Evolutionary conservation across 1,140 invertebrate species (phyloP), one percentile per base, ranked within the genome.

Genomic region (Megalonaias nervosa): DNA sequence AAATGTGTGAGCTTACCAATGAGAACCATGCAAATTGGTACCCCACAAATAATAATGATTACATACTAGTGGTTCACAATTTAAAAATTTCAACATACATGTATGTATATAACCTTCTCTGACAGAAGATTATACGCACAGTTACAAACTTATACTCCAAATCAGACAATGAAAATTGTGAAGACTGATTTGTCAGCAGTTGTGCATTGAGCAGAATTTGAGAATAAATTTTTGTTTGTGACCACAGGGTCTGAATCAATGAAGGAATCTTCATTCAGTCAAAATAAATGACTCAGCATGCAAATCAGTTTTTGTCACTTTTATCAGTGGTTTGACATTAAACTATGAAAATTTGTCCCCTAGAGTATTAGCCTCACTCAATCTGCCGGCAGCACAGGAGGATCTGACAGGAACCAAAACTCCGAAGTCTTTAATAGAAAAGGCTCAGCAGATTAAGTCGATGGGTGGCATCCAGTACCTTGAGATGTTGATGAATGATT

Each of bases 331-430:
- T 23, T n/a, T 62, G 6, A n/a, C 6, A n/a, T 13, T 62, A 23
- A 23, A 6, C n/a, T 76, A 77, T 48, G 6, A 48, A 48, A 48
- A 48, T 48, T 48, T 48, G 0, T 55, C 19, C 88, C 89, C 77
- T 89, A 96, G 95, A 82, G 93, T 98, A 57, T 91, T 99, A 83
- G 96, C 97, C 6, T 98, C 96, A 70, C 92, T 99, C 67, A 99
- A 99, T 93, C 93, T 99, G 79, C 98, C 99, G 16, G 98, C 97
- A 68, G 96, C 98, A n/a, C 93, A 99, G 74, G 98, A 99, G 92
- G 95, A 96, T 81, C 93, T 94, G 3, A 94, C 94, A 58, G 94
- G 94, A 66, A 94, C 94, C 82, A 92, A 94, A 55, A 91, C 97
- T 72, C 98, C 98, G 16, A 95, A 95, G 66, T 99, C 97, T 13